phyloP scores from a whole-genome alignment of 2,888 invertebrate genomes.

The Hetaerina titia region DNA sequence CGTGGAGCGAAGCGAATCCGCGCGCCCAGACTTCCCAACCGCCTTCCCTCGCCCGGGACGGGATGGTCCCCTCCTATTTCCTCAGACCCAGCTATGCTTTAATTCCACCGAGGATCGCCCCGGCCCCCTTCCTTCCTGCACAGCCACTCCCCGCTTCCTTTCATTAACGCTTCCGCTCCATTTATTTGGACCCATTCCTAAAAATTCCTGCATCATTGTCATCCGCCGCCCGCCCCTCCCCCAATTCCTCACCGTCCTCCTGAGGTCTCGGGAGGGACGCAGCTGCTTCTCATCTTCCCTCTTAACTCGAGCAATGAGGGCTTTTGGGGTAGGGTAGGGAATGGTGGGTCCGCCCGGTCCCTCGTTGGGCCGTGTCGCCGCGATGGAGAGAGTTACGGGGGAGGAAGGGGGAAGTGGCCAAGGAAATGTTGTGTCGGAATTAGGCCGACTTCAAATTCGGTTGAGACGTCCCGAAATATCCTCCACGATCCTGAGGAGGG shows the following conservation, averaged over 20 bases:
- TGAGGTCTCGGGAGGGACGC: background rate
- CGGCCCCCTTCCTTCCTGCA: background rate
- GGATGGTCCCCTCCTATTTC: too few species aligned
- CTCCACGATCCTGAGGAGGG: background rate
- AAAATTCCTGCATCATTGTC: slow-evolving; percentile 30
- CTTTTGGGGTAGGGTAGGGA: slow-evolving; percentile 12
- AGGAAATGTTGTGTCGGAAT: background rate
- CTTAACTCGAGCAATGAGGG: background rate
- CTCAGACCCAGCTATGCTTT: too few species aligned
- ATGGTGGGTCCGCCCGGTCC: background rate
- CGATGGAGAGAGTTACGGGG: background rate
- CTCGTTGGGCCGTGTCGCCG: background rate
- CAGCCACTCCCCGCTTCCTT: background rate
- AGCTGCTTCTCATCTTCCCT: background rate
- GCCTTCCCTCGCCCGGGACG: too few species aligned
- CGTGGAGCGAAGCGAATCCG: too few species aligned
- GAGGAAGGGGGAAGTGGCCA: background rate
- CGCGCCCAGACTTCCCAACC: too few species aligned
- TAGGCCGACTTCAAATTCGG: background rate
- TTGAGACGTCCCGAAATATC: background rate
- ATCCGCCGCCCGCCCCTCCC: background rate
- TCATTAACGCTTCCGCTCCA: slow-evolving; percentile 39
- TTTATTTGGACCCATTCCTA: slow-evolving; percentile 18
- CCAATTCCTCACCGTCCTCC: too few species aligned
- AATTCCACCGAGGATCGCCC: background rate